A percentile compares a stretch with the other conserved stretches of the same genome.
Evolutionary conservation across 1,140 invertebrate genomes (phyloP).

Genomic region (Formica selysi): DNA sequence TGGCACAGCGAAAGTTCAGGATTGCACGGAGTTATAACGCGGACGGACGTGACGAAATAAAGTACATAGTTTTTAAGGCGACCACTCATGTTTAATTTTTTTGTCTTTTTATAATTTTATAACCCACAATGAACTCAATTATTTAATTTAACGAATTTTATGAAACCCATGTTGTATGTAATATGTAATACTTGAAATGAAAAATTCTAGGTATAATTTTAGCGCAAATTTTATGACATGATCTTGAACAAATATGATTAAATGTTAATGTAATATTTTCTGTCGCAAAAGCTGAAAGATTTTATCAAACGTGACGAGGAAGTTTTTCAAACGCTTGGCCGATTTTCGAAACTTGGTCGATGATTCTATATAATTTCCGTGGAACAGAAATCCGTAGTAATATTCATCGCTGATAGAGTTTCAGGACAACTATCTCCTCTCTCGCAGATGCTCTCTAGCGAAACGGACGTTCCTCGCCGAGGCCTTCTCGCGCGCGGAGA

Average conservation of each 20-base stretch:
- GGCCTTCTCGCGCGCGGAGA: conserved; percentile 62
- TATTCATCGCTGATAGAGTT: conserved; percentile 41
- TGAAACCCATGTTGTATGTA: too few species aligned
- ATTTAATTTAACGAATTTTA: too few species aligned
- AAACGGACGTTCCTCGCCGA: conserved; percentile 51
- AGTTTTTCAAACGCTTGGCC: conserved; percentile 6
- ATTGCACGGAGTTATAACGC: too few species aligned
- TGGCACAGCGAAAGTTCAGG: too few species aligned
- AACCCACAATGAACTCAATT: too few species aligned
- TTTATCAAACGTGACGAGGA: background rate
- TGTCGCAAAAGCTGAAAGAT: background rate
- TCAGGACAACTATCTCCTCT: background rate
- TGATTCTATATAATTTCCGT: conserved; percentile 1
- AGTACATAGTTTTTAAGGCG: too few species aligned
- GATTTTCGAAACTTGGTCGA: background rate
- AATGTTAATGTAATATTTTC: background rate
- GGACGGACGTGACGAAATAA: too few species aligned
- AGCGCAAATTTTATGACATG: too few species aligned
- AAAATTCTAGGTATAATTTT: too few species aligned
- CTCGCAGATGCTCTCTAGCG: conserved; percentile 13
- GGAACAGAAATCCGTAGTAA: conserved; percentile 22
- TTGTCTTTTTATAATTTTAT: too few species aligned
- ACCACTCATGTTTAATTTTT: too few species aligned
- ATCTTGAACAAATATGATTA: background rate
- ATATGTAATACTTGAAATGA: too few species aligned